A percentile compares a stretch with the other conserved stretches of the same genome.
phyloP scores from a whole-genome alignment of 2,113 vertebrate genomes.

The Isichthys henryi region DNA sequence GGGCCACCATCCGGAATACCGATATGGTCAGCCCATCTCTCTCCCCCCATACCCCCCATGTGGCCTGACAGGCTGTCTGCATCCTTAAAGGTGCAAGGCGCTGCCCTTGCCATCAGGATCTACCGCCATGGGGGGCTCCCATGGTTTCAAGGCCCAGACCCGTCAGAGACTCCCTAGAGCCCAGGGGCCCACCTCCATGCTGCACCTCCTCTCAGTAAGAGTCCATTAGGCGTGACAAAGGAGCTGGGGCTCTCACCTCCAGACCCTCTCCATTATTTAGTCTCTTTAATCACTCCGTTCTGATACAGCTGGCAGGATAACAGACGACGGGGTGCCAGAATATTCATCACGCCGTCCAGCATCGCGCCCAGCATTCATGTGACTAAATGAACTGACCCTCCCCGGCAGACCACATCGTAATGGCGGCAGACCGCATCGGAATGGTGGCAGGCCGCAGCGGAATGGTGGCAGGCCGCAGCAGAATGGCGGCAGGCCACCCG shows the following conservation, averaged over 20 bases:
- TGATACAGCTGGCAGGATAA: conserved; percentile 17
- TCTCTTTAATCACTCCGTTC: conserved; percentile 17
- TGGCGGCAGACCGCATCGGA: not conserved
- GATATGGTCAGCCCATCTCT: not conserved
- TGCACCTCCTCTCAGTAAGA: not conserved
- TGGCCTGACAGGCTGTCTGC: not conserved
- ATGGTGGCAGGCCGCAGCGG: no score
- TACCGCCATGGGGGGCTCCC: not conserved
- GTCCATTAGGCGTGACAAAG: conserved; percentile 24
- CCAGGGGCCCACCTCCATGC: not conserved
- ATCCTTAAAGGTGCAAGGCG: not conserved
- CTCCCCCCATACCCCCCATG: not conserved
- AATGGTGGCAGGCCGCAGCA: no score
- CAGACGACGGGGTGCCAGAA: conserved; percentile 7
- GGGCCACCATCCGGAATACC: not conserved
- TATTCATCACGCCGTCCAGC: conserved; percentile 12
- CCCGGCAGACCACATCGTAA: no score
- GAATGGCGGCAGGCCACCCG: not conserved
- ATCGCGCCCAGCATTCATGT: not conserved
- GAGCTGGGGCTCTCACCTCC: not conserved
- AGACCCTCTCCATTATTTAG: conserved; percentile 24
- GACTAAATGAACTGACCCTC: not conserved
- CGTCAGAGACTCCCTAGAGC: not conserved
- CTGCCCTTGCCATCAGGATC: not conserved
- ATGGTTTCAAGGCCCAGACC: not conserved